phyloP scores from a whole-genome alignment of 2,113 vertebrate genomes.

The Dendropsophus ebraccatus region DNA sequence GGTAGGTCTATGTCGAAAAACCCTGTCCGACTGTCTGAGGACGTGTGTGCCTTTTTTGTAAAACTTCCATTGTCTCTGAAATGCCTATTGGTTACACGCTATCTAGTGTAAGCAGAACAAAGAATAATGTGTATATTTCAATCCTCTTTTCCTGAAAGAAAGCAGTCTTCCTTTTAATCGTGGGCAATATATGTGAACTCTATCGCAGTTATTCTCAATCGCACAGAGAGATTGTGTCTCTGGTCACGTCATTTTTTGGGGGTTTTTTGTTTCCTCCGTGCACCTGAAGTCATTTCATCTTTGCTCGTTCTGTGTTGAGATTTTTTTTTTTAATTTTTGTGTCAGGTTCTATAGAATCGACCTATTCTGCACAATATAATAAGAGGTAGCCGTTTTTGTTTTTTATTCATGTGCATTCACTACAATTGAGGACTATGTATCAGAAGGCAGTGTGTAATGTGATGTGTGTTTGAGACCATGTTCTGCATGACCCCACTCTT shows the following conservation, averaged over 20 bases:
- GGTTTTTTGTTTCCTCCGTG: not conserved
- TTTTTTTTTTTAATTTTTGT: not conserved
- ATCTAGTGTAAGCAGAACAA: slow-evolving; percentile 71
- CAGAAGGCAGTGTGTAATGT: slow-evolving; percentile 51
- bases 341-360: slow-evolving; percentile 51
- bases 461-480: slow-evolving; percentile 43
- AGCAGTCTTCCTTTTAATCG: slow-evolving; percentile 86
- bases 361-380: slow-evolving; percentile 58
- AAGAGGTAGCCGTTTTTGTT: slow-evolving; percentile 19
- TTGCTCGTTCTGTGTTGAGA: slow-evolving; percentile 55
- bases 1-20: slow-evolving; percentile 74
- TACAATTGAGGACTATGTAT: slow-evolving; percentile 40
- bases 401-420: slow-evolving; percentile 53
- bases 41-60: slow-evolving; percentile 97
- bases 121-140: slow-evolving; percentile 68
- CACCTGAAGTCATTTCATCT: not conserved
- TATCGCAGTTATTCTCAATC: slow-evolving; percentile 60
- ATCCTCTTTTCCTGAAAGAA: slow-evolving; percentile 78
- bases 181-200: slow-evolving; percentile 87
- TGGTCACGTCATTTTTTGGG: not conserved
- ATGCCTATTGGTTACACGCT: slow-evolving; percentile 78
- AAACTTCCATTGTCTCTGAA: slow-evolving; percentile 80
- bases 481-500: slow-evolving; percentile 49
- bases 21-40: slow-evolving; percentile 92
- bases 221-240: slow-evolving; percentile 61